Percentiles rank a stretch among this genome's conserved stretches.
phyloP scores from a whole-genome alignment of 2,888 invertebrate species.

The Gordius sp. region DNA sequence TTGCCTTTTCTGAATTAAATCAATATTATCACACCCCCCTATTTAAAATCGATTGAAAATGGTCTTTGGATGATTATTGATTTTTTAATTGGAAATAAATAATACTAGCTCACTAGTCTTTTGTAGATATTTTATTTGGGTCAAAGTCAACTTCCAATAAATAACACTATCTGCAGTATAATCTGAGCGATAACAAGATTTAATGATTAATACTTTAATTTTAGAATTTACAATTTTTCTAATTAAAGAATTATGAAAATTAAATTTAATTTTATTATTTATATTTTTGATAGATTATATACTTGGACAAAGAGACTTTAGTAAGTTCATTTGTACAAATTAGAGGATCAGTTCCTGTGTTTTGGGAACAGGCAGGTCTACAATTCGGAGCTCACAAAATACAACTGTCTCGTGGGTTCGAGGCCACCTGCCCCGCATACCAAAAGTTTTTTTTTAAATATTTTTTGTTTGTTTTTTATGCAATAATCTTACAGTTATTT shows the following conservation, averaged over 20 bases:
- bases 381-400: conserved; percentile 97
- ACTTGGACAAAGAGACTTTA: conserved; percentile 46
- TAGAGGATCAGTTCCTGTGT: conserved; percentile 79
- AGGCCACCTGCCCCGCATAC: conserved; percentile 70
- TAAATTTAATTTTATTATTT: conserved; percentile 17
- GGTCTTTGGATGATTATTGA: too few species aligned
- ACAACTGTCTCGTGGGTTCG: conserved; percentile 73
- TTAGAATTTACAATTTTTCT: conserved; percentile 22
- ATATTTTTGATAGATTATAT: conserved; percentile 22
- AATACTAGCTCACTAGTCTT: neutral
- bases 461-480: neutral
- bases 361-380: conserved; percentile 96
- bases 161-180: too few species aligned
- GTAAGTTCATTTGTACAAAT: conserved; percentile 61
- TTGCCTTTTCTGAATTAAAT: too few species aligned
- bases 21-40: too few species aligned
- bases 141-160: too few species aligned
- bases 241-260: conserved; percentile 18
- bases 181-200: too few species aligned
- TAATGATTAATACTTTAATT: too few species aligned
- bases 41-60: too few species aligned
- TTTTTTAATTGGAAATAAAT: neutral
- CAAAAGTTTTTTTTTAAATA: conserved; percentile 35
- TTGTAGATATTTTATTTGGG: conserved; percentile 18
- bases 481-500: neutral